phyloP scores from a whole-genome alignment of 2,888 invertebrate genomes.

The Sacculina carcini region DNA sequence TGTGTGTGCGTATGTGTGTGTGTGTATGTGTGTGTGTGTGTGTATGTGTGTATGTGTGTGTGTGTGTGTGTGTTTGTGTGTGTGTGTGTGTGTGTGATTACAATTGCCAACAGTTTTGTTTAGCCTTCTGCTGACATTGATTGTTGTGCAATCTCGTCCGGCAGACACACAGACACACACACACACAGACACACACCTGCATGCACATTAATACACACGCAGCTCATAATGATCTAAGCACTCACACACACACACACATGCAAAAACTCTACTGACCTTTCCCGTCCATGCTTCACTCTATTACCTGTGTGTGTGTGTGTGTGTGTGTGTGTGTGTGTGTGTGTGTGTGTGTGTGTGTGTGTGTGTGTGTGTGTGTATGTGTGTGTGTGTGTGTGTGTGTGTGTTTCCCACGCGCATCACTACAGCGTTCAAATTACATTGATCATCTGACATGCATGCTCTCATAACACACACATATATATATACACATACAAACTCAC shows the following conservation, averaged over 20 bases:
- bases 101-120: background rate
- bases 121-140: background rate
- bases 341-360: background rate
- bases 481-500: too few species aligned
- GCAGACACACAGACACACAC: background rate
- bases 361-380: background rate
- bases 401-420: background rate
- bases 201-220: background rate
- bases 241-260: background rate
- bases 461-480: too few species aligned
- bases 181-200: too few species aligned
- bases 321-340: background rate
- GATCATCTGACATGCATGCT: too few species aligned
- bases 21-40: conserved; percentile 2
- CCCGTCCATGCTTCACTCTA: background rate
- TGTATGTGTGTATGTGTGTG: background rate
- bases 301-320: background rate
- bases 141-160: background rate
- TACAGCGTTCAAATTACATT: too few species aligned
- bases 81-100: too few species aligned
- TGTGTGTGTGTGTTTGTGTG: too few species aligned
- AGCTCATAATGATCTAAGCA: background rate
- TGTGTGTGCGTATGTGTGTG: conserved; percentile 1
- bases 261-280: background rate
- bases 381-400: background rate